Evolutionary conservation across 2,113 vertebrate species (phyloP).

Genomic region (Crotophaga sulcirostris): DNA sequence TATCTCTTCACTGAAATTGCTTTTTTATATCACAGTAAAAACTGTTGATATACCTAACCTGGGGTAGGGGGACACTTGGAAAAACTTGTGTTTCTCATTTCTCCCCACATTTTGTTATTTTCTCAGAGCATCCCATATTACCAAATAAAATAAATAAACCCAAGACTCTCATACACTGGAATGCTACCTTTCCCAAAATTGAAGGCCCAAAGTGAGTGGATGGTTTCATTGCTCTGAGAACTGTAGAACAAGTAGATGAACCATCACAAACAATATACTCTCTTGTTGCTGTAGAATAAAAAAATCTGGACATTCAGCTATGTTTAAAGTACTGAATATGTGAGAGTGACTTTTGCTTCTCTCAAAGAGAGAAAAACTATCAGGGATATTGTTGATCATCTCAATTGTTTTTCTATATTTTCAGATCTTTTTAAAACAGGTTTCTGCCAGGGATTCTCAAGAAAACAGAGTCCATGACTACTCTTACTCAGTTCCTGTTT

Average conservation of each 20-base stretch:
- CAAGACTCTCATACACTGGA: not conserved
- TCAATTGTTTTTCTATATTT: not conserved
- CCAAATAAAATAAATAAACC: not conserved
- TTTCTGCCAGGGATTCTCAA: not conserved
- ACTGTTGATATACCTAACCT: too few relatives aligned
- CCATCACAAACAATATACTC: not conserved
- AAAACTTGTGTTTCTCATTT: too few relatives aligned
- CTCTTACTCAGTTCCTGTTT: not conserved
- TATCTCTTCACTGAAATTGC: too few relatives aligned
- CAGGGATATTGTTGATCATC: not conserved
- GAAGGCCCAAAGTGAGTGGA: not conserved
- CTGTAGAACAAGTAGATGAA: not conserved
- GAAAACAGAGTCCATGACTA: not conserved
- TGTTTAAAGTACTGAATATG: rapidly evolving
- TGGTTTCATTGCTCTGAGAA: not conserved
- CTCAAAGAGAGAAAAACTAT: not conserved
- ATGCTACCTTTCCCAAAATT: not conserved
- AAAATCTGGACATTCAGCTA: not conserved
- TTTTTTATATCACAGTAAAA: too few relatives aligned
- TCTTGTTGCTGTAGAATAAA: not conserved
- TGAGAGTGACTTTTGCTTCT: not conserved
- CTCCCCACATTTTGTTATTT: too few relatives aligned
- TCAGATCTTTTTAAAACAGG: not conserved
- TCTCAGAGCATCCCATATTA: not conserved
- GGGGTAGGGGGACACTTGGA: too few relatives aligned